A percentile compares a stretch with the other conserved stretches of the same genome.
Conservation (phyloP, 2,888 invertebrate genomes). For the Metopia argyrocephala region DNA sequence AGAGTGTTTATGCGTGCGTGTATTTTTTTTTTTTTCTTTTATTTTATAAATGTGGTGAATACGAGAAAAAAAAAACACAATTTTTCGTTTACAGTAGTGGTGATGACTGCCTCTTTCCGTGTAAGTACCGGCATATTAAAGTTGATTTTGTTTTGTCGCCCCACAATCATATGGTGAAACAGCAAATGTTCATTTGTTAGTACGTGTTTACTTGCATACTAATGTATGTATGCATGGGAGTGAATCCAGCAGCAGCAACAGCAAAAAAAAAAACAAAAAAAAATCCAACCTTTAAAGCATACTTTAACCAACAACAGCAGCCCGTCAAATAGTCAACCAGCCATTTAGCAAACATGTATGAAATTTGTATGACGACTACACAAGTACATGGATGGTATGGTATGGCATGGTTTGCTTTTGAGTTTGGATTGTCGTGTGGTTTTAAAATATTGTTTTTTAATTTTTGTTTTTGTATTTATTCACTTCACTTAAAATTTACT, state of each 20-base stretch:
- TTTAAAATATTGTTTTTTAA: not conserved
- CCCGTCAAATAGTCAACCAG: not conserved
- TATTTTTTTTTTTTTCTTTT: no score
- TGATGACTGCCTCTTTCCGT: conserved; percentile 36
- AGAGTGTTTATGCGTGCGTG: not conserved
- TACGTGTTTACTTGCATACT: not conserved
- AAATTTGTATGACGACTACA: conserved; percentile 25
- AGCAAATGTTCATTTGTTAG: no score
- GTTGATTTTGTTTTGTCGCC: no score
- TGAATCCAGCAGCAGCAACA: not conserved
- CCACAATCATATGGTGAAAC: no score
- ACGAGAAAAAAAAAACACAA: conserved; percentile 34
- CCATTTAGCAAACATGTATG: conserved; percentile 32
- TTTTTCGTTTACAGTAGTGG: conserved; percentile 5
- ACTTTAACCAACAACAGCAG: not conserved
- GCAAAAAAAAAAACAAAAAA: not conserved
- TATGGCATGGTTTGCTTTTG: conserved; percentile 23
- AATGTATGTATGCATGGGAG: not conserved
- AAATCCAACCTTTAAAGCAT: not conserved
- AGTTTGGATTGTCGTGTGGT: not conserved
- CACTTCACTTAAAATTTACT: no score
- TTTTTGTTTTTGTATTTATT: no score
- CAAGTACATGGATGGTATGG: conserved; percentile 25
- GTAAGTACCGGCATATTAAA: no score
- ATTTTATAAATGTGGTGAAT: conserved; percentile 34